A percentile compares a stretch with the other conserved stretches of the same genome.
phyloP scores from a whole-genome alignment of 2,797 vertebrate genomes.

The Sibirionetta formosa region DNA sequence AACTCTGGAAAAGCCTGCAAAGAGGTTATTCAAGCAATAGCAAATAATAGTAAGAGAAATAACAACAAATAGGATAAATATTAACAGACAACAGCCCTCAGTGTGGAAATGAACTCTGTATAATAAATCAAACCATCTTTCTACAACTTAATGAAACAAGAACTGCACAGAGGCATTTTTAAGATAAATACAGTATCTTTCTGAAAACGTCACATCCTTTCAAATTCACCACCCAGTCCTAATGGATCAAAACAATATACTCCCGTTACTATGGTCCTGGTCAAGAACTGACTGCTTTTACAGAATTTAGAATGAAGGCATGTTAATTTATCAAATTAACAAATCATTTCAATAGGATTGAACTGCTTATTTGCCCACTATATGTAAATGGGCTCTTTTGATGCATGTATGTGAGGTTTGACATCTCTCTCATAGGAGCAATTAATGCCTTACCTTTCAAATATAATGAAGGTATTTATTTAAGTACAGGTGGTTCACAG shows the following conservation, averaged over 20 bases:
- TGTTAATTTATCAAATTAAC: background rate
- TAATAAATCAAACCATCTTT: background rate
- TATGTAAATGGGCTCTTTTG: background rate
- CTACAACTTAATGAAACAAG: background rate
- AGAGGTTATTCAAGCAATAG: background rate
- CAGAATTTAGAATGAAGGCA: background rate
- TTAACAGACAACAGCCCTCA: background rate
- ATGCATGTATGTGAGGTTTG: background rate
- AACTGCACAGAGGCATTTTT: background rate
- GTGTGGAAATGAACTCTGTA: background rate
- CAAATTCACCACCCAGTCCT: background rate
- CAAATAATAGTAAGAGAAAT: background rate
- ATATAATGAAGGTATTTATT: background rate
- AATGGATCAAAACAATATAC: background rate
- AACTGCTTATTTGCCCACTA: background rate
- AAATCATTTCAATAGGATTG: background rate
- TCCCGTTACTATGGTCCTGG: background rate
- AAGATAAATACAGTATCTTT: constrained; percentile 19
- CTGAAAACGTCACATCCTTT: constrained; percentile 16
- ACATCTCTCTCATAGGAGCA: background rate
- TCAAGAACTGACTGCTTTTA: background rate
- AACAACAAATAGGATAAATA: background rate
- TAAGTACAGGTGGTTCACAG: background rate
- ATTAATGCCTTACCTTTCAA: background rate
- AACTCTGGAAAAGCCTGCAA: background rate